Conservation (phyloP, 2,797 vertebrate genomes). For the Tadarida brasiliensis region DNA sequence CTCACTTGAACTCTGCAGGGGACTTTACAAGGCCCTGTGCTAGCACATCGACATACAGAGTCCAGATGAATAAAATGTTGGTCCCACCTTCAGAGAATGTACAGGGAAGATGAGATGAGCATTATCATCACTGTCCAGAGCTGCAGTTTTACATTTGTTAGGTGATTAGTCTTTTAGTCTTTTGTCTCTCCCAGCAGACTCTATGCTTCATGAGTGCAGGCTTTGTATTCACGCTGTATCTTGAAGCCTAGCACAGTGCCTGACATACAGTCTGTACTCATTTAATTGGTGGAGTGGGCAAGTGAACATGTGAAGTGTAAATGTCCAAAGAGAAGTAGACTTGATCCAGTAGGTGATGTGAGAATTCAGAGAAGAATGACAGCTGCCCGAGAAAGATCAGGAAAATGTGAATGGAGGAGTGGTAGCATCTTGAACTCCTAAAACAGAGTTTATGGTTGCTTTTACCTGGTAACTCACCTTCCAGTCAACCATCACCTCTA, state of each 20-base stretch:
- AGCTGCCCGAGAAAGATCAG: background rate
- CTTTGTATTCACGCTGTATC: background rate
- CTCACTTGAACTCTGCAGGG: background rate
- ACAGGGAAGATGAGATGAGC: background rate
- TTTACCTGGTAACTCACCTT: background rate
- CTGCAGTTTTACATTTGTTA: background rate
- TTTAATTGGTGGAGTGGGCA: background rate
- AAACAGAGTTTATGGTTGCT: background rate
- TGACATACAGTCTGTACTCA: background rate
- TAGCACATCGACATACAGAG: background rate
- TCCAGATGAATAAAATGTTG: background rate
- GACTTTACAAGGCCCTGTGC: background rate
- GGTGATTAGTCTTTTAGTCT: background rate
- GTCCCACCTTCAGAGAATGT: background rate
- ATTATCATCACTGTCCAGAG: background rate
- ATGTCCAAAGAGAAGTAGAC: background rate
- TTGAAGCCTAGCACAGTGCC: background rate
- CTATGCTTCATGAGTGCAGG: background rate
- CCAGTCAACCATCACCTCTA: fast-evolving
- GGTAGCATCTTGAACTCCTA: background rate
- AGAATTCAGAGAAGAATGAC: background rate
- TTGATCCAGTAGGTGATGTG: background rate
- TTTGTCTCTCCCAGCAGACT: background rate
- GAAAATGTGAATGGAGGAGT: background rate
- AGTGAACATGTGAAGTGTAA: background rate